Conservation (phyloP, 1,140 invertebrate species). For the Armadillidium nasatum region DNA sequence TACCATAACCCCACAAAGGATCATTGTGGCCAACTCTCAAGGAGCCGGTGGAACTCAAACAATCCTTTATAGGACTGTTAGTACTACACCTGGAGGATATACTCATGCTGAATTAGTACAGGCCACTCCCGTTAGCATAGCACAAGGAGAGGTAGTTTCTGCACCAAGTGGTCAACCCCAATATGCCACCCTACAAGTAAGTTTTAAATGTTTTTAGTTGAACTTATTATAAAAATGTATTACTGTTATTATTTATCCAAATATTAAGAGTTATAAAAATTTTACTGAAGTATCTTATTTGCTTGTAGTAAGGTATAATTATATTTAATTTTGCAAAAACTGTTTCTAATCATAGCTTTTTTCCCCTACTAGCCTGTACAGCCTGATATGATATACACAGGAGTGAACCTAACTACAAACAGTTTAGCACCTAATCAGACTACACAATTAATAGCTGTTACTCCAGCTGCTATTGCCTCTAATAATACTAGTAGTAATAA, state of each 20-base stretch:
- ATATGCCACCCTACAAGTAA: conserved; percentile 42
- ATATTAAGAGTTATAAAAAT: too few species aligned
- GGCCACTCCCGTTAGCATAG: conserved; percentile 51
- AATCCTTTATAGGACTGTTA: conserved; percentile 39
- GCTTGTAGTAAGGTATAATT: too few species aligned
- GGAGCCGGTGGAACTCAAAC: conserved; percentile 26
- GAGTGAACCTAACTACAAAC: conserved; percentile 19
- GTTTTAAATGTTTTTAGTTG: background rate
- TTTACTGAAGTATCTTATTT: too few species aligned
- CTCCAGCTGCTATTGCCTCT: conserved; percentile 34
- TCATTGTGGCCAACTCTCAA: conserved; percentile 18
- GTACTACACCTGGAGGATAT: conserved; percentile 40
- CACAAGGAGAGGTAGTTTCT: conserved; percentile 19
- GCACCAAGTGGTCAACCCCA: conserved; percentile 33
- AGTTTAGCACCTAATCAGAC: conserved; percentile 26
- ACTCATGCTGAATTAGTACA: conserved; percentile 49
- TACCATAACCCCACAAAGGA: background rate
- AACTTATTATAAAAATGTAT: too few species aligned
- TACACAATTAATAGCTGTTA: conserved; percentile 20
- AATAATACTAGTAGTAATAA: conserved; percentile 23
- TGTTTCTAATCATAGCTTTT: background rate
- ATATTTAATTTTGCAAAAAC: too few species aligned
- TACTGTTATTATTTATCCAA: too few species aligned
- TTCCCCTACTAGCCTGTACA: conserved; percentile 21
- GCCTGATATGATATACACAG: conserved; percentile 29